Base-by-base conservation (phyloP, 1,140 invertebrate genomes). In the Aphis craccivora region DNA sequence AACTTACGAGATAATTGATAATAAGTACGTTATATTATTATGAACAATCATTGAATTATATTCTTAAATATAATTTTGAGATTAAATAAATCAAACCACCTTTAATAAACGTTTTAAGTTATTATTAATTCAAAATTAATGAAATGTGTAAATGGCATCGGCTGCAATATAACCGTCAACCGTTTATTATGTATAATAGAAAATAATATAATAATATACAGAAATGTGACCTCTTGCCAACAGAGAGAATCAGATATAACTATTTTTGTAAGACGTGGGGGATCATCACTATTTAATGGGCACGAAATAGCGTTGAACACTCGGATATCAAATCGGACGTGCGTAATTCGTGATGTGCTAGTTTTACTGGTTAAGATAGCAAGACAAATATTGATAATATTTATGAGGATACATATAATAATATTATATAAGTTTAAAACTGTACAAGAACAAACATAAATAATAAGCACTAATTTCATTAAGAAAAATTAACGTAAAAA, bases 201-300 rank as follows among this genome's bases (percentile, higher is more conserved):
- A 76, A 76, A 76, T 76, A 76, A 53, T 53, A 53, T n/a, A 76
- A 76, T 76, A 76, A 76, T 76, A 30, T 30, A 60, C 55, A 14
- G n/a, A 76, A 5, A 3, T n/a, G 60, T 5, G 30, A 35, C 30
- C 30, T 30, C 60, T 76, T 76, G 60, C 60, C 60, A 76, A 76
- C 60, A 76, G 60, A n/a, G 60, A 67, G 60, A 76, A 76, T 76
- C 60, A 76, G 60, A 76, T 76, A 76, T n/a, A 76, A 76, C 60
- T 76, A 76, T 76, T 76, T 76, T 76, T 35, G n/a, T 76, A 76
- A 76, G 60, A 76, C 60, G 60, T n/a, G 60, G n/a, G 60, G 60
- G 14, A 76, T 76, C 60, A 76, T 76, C 60, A n/a, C 60, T n/a
- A 76, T n/a, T 20, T 76, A 76, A 76, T 76, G 60, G n/a, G 30